A percentile compares a stretch with the other conserved stretches of the same genome.
phyloP scores from a whole-genome alignment of 2,113 vertebrate genomes.

The Otocyon megalotis region DNA sequence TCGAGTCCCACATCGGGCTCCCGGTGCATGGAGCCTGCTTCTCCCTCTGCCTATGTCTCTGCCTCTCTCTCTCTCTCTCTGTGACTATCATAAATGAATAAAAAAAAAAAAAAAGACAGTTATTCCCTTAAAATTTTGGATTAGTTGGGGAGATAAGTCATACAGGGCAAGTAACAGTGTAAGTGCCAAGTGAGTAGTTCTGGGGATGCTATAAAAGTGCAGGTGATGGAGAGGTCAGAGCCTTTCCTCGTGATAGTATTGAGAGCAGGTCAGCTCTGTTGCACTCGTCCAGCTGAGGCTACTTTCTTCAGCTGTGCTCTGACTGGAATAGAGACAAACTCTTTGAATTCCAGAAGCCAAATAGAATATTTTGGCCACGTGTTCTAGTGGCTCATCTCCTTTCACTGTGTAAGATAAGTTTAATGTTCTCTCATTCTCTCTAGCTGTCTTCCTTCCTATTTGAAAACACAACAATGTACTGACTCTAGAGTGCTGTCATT shows the following conservation, averaged over 20 bases:
- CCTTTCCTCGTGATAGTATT: rapidly evolving
- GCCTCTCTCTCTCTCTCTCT: no score
- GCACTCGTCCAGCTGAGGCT: rapidly evolving
- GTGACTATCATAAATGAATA: no score
- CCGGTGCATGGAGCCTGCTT: no score
- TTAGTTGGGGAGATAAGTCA: neutral
- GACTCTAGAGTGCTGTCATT: neutral
- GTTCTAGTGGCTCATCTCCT: neutral
- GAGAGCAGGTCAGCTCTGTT: neutral
- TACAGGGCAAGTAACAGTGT: neutral
- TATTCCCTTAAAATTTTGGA: neutral
- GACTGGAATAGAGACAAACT: neutral
- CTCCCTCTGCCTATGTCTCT: no score
- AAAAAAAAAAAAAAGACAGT: no score
- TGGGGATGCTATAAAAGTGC: rapidly evolving
- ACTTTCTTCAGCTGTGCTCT: neutral
- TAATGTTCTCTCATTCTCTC: no score
- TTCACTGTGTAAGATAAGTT: neutral
- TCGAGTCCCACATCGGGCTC: no score
- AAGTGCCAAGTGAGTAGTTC: rapidly evolving
- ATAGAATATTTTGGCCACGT: neutral
- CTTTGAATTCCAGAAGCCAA: neutral
- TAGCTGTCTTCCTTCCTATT: neutral
- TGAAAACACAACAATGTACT: neutral
- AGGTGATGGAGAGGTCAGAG: neutral